These are phyloP conservation scores for Heliocidaris tuberculata DNA, from an alignment of 35 echinoderm and acorn worm species.

Conservation along the genomic window DNA sequence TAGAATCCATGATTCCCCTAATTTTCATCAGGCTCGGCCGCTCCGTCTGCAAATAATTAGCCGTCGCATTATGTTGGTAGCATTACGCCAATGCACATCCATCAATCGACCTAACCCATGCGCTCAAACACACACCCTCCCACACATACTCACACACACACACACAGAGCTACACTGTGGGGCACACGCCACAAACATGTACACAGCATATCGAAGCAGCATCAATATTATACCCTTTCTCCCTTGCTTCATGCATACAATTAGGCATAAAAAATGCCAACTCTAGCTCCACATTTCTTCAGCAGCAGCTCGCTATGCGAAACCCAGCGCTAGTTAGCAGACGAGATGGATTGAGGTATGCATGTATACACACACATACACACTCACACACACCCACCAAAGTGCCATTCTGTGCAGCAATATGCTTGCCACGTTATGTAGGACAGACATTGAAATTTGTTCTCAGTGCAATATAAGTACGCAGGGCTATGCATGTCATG, in stretches of 20 bases:
- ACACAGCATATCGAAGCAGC: not conserved
- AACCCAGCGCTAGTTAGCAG: not conserved
- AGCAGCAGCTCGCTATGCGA: not conserved
- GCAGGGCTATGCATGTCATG: not conserved
- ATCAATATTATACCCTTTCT: constrained; percentile 11
- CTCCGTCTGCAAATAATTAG: constrained; percentile 10
- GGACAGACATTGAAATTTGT: not conserved
- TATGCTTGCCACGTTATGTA: not conserved
- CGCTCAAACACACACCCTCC: not conserved
- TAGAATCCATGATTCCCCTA: not conserved
- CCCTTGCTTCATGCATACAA: not conserved
- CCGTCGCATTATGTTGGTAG: constrained; percentile 9
- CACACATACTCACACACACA: not conserved
- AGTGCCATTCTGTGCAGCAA: not conserved
- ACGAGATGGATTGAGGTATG: not conserved
- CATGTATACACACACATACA: not conserved
- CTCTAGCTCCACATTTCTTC: not conserved
- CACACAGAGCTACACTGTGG: not conserved
- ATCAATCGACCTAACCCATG: constrained; percentile 15
- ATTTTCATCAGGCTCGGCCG: not conserved
- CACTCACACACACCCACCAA: not conserved
- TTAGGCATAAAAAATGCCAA: constrained; percentile 4
- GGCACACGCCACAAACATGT: not conserved
- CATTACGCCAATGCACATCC: not conserved
- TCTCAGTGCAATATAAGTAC: not conserved